A percentile compares a stretch with the other conserved stretches of the same genome.
Evolutionary conservation across 2,888 invertebrate species (phyloP).

Genomic region (Ypsolopha scabrella): DNA sequence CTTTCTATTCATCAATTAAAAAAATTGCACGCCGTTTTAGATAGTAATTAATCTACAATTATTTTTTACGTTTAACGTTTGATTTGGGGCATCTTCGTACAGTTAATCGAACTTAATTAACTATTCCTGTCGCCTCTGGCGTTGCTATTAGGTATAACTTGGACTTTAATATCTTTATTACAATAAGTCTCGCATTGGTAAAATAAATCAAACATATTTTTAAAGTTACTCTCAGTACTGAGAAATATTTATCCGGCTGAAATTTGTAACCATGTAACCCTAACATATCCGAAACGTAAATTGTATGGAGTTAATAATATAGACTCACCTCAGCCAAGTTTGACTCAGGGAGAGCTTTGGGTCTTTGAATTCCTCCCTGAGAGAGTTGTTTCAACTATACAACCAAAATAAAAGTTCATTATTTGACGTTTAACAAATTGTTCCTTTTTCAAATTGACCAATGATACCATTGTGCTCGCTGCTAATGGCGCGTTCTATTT

Average conservation of each 20-base stretch:
- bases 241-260: too few relatives aligned
- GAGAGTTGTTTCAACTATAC: constrained; percentile 53
- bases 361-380: background rate
- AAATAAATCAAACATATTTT: too few relatives aligned
- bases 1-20: constrained; percentile 5
- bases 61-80: background rate
- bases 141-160: constrained; percentile 16
- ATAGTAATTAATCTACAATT: background rate
- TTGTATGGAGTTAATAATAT: too few relatives aligned
- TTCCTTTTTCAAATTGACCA: constrained; percentile 71
- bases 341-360: too few relatives aligned
- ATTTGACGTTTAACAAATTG: constrained; percentile 72
- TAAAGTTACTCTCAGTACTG: too few relatives aligned
- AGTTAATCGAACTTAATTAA: constrained; percentile 49
- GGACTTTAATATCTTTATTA: background rate
- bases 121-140: constrained; percentile 56
- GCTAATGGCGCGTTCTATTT: constrained; percentile 68
- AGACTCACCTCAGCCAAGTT: too few relatives aligned
- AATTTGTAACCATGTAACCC: too few relatives aligned
- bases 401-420: constrained; percentile 61
- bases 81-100: constrained; percentile 21
- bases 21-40: background rate
- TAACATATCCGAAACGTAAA: too few relatives aligned
- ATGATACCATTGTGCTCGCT: constrained; percentile 68
- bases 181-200: too few relatives aligned